These are phyloP conservation scores for Ciconia maguari DNA, from an alignment of 2,113 vertebrate genomes.

Conservation along the genomic window DNA sequence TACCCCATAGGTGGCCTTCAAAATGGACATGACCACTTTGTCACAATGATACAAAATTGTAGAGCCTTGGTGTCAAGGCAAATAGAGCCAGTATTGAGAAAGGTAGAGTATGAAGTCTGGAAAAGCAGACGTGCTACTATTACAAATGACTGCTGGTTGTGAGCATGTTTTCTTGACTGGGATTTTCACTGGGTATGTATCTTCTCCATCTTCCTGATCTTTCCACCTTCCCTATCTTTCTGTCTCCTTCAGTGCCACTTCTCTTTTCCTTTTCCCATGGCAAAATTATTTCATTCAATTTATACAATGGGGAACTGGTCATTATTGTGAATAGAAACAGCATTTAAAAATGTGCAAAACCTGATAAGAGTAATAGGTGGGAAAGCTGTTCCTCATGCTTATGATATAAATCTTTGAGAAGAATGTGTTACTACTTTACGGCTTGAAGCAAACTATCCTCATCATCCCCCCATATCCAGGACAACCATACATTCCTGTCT, in stretches of 20 bases:
- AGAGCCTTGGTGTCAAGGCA: neutral
- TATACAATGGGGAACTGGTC: neutral
- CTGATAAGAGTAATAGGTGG: neutral
- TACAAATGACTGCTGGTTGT: neutral
- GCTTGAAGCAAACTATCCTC: neutral
- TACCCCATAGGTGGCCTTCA: neutral
- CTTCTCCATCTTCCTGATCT: neutral
- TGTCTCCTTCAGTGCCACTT: neutral
- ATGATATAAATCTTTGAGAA: neutral
- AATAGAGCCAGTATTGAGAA: neutral
- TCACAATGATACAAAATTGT: neutral
- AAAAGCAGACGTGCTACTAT: neutral
- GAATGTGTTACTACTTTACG: neutral
- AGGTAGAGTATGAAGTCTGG: neutral
- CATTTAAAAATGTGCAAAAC: neutral
- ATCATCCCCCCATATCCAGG: neutral
- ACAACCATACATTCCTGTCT: neutral
- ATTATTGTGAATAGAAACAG: neutral
- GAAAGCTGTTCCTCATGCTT: neutral
- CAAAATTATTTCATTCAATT: neutral
- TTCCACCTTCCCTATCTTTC: neutral
- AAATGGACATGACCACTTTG: neutral
- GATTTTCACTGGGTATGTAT: neutral
- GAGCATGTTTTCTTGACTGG: neutral
- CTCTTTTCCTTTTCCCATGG: neutral